Conservation (phyloP, 2,797 vertebrate genomes). For the Sebastes hubbsi region DNA sequence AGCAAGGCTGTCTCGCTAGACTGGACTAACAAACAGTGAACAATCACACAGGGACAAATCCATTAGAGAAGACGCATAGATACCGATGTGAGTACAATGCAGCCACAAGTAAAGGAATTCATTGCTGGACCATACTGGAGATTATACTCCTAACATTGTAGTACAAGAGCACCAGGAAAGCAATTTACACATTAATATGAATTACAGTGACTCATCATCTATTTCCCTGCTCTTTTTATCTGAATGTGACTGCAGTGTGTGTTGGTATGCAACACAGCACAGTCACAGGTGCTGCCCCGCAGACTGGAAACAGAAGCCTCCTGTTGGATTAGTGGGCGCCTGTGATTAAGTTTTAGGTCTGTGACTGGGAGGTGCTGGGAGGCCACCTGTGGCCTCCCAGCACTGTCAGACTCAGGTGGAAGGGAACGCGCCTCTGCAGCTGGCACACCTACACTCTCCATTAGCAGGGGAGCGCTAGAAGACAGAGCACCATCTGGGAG, state of each 20-base stretch:
- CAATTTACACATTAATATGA: background rate
- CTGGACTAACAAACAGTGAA: background rate
- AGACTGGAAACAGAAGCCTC: background rate
- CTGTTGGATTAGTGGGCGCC: background rate
- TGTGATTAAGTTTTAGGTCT: constrained; percentile 23
- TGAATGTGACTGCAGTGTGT: background rate
- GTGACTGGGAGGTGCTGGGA: too few species aligned
- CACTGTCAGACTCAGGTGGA: constrained; percentile 12
- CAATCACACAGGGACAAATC: background rate
- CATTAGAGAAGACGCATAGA: background rate
- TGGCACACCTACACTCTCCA: background rate
- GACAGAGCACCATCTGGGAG: constrained; percentile 23
- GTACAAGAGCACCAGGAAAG: background rate
- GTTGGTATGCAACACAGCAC: background rate
- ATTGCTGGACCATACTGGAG: background rate
- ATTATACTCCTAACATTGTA: background rate
- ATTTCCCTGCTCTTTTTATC: background rate
- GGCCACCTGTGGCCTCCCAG: constrained; percentile 21
- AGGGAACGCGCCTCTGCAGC: background rate
- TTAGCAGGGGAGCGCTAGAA: background rate
- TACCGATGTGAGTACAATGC: too few species aligned
- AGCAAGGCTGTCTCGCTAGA: background rate
- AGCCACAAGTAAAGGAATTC: background rate
- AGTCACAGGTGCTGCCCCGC: background rate
- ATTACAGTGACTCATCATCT: background rate